Evolutionary conservation across 2,888 invertebrate genomes (phyloP).

Genomic region (Oxyteleia sp.): DNA sequence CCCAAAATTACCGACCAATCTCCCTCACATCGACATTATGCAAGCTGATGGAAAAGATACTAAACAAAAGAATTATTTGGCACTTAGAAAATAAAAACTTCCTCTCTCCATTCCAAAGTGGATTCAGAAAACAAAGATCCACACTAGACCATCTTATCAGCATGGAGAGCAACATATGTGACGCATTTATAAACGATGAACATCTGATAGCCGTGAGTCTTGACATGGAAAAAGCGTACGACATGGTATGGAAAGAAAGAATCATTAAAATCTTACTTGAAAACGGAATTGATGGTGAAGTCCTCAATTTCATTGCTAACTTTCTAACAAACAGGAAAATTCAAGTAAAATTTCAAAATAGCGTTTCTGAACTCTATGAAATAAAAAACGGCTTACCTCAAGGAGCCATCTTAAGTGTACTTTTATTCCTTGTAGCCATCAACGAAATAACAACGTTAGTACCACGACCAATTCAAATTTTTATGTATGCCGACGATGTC

Average conservation of each 20-base stretch:
- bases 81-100: conserved; percentile 7
- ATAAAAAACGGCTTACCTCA: conserved; percentile 6
- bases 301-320: background rate
- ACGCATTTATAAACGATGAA: conserved; percentile 62
- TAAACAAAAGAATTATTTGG: conserved; percentile 32
- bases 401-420: background rate
- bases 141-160: conserved; percentile 63
- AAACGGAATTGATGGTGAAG: conserved; percentile 32
- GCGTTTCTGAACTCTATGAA: background rate
- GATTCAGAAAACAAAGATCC: conserved; percentile 17
- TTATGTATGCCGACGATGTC: conserved; percentile 1
- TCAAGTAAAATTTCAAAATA: conserved; percentile 4
- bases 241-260: conserved; percentile 66
- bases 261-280: conserved; percentile 52
- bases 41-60: conserved; percentile 36
- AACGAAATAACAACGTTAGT: background rate
- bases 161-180: conserved; percentile 54
- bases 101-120: conserved; percentile 23
- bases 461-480: background rate
- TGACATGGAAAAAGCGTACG: conserved; percentile 71
- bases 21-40: conserved; percentile 50
- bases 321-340: background rate
- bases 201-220: conserved; percentile 37
- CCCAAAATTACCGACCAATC: conserved; percentile 58
- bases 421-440: background rate